A percentile compares a stretch with the other conserved stretches of the same genome.
These are phyloP conservation scores for Thalassophryne amazonica DNA, from an alignment of 2,797 vertebrate species.

Conservation along the genomic window DNA sequence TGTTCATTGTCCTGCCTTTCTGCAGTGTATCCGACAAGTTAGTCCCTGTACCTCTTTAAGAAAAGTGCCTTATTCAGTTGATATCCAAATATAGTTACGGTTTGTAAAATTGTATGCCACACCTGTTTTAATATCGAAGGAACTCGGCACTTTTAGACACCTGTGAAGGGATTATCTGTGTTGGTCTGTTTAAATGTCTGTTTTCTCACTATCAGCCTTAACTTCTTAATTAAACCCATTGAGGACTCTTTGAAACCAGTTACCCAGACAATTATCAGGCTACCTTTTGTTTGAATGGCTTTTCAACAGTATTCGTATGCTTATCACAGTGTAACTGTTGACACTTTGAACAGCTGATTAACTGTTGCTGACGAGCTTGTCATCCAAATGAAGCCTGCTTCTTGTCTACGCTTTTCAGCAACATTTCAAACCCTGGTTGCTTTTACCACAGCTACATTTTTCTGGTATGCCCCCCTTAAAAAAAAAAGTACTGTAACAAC, in stretches of 20 bases:
- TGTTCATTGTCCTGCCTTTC: conserved; percentile 38
- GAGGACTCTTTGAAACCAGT: conserved; percentile 13
- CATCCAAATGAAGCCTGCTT: too few species aligned
- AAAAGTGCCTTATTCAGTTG: conserved; percentile 81
- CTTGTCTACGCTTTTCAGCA: too few species aligned
- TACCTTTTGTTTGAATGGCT: neutral
- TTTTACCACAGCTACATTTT: too few species aligned
- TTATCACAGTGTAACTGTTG: neutral
- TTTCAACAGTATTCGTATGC: neutral
- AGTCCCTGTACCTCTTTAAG: conserved; percentile 58
- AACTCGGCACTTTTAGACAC: conserved; percentile 58
- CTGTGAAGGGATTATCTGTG: conserved; percentile 36
- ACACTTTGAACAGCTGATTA: neutral
- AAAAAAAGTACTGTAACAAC: too few species aligned
- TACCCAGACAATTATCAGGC: neutral
- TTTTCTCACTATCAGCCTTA: conserved; percentile 52
- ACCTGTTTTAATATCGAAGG: conserved; percentile 27
- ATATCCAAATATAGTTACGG: conserved; percentile 35
- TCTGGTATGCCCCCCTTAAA: too few species aligned
- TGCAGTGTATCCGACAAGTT: conserved; percentile 32
- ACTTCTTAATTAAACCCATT: conserved; percentile 31
- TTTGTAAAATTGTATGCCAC: conserved; percentile 35
- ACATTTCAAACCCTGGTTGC: too few species aligned
- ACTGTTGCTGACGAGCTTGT: conserved; percentile 6
- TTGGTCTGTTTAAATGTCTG: conserved; percentile 34